Evolutionary conservation across 2,113 vertebrate genomes (phyloP), one percentile per base, ranked within the genome.

Genomic region (Pygoscelis adeliae): DNA sequence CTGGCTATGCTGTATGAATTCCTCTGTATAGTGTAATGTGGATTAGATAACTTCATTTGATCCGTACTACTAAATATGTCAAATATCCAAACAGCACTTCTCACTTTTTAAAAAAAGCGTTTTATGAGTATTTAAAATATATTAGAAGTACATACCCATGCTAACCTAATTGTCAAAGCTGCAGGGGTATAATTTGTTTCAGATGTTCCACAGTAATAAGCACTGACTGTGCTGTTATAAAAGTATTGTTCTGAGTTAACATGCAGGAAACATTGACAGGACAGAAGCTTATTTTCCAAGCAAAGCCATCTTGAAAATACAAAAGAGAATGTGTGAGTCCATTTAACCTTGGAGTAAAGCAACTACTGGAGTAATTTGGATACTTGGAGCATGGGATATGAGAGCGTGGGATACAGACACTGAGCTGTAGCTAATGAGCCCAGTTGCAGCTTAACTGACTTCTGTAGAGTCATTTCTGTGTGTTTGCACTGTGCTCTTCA

Each of bases 211-310:
- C 32, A 66, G 78, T 83, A 90, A n/a, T 72, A 82, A 91, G 40
- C 16, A 66, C 50, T 83, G 69, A 67, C 77, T 70, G 13, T 83
- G 85, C 71, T 67, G 12, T 85, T 95, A 67, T 49, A 87, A 66
- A 97, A 88, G 30, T 56, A 69, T 59, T 88, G 56, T 87, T 95
- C 83, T 81, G 83, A 94, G 76, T 88, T 96, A 89, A 81, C 62
- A 34, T 40, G 63, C 46, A 80, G 74, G 89, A 94, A 93, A 76
- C 80, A 82, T 21, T 91, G 89, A 63, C 79, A 90, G 69, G 61
- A 70, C 46, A 87, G 74, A 80, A 80, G 52, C 58, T 74, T 92
- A 32, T 89, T 96, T 96, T 95, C 65, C 55, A 93, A 55, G 69
- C 30, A 93, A 95, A 78, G 13, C 36, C 18, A 36, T 73, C 58